Evolutionary conservation across 2,888 invertebrate genomes (phyloP), one percentile per base, ranked within the genome.

Genomic region (Polymixis flavicincta): DNA sequence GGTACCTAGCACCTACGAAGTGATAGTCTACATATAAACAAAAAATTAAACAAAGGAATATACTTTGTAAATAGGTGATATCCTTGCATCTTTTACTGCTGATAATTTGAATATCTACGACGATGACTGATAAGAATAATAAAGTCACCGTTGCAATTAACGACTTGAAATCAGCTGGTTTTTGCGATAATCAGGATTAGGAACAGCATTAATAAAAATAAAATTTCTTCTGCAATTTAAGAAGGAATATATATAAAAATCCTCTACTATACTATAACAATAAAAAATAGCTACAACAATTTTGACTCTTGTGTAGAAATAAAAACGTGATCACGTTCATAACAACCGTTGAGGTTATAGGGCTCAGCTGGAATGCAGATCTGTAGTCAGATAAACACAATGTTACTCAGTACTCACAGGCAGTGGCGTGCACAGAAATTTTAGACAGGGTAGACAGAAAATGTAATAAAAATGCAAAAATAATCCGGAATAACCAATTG

Each of bases 381-480:
- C 25, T 59, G 19, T 71, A 32, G 80, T 79, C 13, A 68, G 80
- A 83, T 83, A 80, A 67, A 80, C 28, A 25, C 72, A 60, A 37
- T 37, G 11, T 60, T 60, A n/a, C 28, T 60, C 17, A 60, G 22
- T 42, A n/a, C n/a, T n/a, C n/a, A n/a, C n/a, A n/a, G n/a, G n/a
- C n/a, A n/a, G n/a, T n/a, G n/a, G n/a, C n/a, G n/a, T n/a, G n/a
- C n/a, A n/a, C n/a, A n/a, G n/a, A n/a, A n/a, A n/a, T n/a, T n/a
- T n/a, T n/a, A n/a, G n/a, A n/a, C n/a, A n/a, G n/a, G n/a, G n/a
- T n/a, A n/a, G n/a, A n/a, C n/a, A n/a, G n/a, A n/a, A n/a, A n/a
- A n/a, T n/a, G n/a, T n/a, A n/a, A n/a, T n/a, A n/a, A n/a, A n/a
- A n/a, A n/a, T n/a, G n/a, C n/a, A n/a, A n/a, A n/a, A n/a, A n/a